Evolutionary conservation across 1,140 invertebrate species (phyloP).

Genomic region (Aphis gossypii): DNA sequence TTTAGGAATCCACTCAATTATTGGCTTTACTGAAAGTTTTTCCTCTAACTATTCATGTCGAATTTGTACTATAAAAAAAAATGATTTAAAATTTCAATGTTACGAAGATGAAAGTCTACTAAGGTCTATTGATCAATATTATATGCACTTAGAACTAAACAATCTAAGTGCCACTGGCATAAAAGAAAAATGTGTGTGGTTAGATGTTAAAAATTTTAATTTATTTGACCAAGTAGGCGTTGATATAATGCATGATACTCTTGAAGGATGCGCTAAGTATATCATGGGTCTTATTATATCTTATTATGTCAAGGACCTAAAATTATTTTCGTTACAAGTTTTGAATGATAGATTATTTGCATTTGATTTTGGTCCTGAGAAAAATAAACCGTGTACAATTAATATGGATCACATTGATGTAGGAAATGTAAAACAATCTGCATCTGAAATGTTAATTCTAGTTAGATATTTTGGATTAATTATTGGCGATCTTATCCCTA

Average conservation of each 20-base stretch:
- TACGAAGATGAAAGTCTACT: background rate
- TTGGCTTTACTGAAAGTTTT: background rate
- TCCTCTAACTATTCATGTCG: background rate
- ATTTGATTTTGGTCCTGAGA: background rate
- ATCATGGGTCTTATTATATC: background rate
- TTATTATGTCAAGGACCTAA: background rate
- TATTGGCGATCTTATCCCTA: background rate
- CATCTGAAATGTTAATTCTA: background rate
- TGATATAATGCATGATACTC: constrained; percentile 14
- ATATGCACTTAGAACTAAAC: background rate
- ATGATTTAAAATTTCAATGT: background rate
- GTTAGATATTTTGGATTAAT: background rate
- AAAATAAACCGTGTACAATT: background rate
- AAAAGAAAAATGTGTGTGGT: constrained; percentile 29
- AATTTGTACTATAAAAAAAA: too few species aligned
- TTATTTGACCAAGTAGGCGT: constrained; percentile 21
- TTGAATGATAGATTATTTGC: constrained; percentile 23
- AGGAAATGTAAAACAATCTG: background rate
- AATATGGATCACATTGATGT: background rate
- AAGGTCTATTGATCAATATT: constrained; percentile 4
- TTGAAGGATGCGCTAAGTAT: background rate
- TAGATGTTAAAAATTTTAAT: constrained; percentile 30
- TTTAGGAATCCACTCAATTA: background rate
- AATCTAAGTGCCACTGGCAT: background rate
- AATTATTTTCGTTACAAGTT: constrained; percentile 19